Conservation (phyloP, 2,888 invertebrate species). For the Xylota segnis region DNA sequence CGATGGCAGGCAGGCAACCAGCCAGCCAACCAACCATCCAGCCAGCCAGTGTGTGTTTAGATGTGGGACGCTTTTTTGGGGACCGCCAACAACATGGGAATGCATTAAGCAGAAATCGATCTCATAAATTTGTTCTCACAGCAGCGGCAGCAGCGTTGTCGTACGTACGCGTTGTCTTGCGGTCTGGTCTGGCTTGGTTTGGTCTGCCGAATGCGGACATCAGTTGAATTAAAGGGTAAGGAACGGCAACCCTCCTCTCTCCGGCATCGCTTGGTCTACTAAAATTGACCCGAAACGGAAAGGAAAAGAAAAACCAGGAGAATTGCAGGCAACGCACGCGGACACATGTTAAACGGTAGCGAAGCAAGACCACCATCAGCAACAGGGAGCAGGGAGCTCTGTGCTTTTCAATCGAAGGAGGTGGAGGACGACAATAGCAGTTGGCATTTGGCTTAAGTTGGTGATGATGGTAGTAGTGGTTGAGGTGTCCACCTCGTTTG, state of each 20-base stretch:
- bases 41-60: slow-evolving; percentile 30
- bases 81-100: slow-evolving; percentile 82
- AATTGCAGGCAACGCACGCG: slow-evolving; percentile 73
- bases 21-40: slow-evolving; percentile 8
- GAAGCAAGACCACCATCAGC: slow-evolving; percentile 70
- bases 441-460: slow-evolving; percentile 41
- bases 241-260: slow-evolving; percentile 45
- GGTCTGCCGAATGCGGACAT: slow-evolving; percentile 70
- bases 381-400: slow-evolving; percentile 24
- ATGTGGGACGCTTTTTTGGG: slow-evolving; percentile 71
- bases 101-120: slow-evolving; percentile 84
- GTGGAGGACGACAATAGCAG: slow-evolving; percentile 61
- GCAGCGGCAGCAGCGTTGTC: slow-evolving; percentile 55
- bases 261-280: neutral
- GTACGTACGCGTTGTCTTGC: slow-evolving; percentile 70
- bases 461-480: slow-evolving; percentile 18
- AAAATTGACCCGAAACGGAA: slow-evolving; percentile 60
- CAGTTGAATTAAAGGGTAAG: slow-evolving; percentile 70
- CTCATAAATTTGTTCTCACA: slow-evolving; percentile 84
- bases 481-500: slow-evolving; percentile 72
- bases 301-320: slow-evolving; percentile 52
- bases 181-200: slow-evolving; percentile 44
- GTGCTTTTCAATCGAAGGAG: slow-evolving; percentile 16
- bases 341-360: slow-evolving; percentile 78
- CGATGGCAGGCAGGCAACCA: slow-evolving; percentile 4